Base-by-base conservation (phyloP, 2,888 invertebrate species). In the Tuta absoluta region DNA sequence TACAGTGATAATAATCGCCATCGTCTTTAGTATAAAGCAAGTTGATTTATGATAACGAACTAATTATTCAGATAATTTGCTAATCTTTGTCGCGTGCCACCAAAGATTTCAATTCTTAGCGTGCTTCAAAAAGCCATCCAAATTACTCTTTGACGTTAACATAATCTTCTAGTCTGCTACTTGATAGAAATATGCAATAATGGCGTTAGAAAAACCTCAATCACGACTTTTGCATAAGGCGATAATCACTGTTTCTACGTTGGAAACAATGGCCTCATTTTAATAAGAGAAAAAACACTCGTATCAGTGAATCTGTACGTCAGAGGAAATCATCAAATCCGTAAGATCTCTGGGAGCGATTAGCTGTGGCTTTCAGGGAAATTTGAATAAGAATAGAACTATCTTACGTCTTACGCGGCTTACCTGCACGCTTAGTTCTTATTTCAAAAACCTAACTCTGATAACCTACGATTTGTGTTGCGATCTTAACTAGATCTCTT, bases 201-300 rank as follows among this genome's bases (percentile, higher is more conserved):
- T 61, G 21, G 45, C 12, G n/a, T 28, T 24, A 60, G 21, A 49
- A 49, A 61, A 61, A 48, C 48, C 33, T 49, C 48, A 49, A 24
- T 28, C 53, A 51, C 53, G 23, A 45, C 45, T 48, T 62, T 62
- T 62, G 62, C 62, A 62, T 62, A 62, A 62, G 37, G 28, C 61
- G 28, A 21, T 61, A 48, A 65, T 65, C 41, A 63, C 48, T 63
- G 60, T 61, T 63, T 63, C 63, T 48, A 61, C 8, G 64, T 37
- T 14, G n/a, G 28, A 59, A 57, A 66, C 66, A 66, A 63, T 66
- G 33, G 58, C n/a, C 21, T 63, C 49, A 63, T 66, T 66, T 45
- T 56, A 63, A 66, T 66, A 66, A 48, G 51, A 65, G 59, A 59
- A 48, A 63, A 59, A 65, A 51, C 49, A 19, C n/a, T 64, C 24